phyloP scores from a whole-genome alignment of 1,140 invertebrate genomes.

The Melipona quadrifasciata region DNA sequence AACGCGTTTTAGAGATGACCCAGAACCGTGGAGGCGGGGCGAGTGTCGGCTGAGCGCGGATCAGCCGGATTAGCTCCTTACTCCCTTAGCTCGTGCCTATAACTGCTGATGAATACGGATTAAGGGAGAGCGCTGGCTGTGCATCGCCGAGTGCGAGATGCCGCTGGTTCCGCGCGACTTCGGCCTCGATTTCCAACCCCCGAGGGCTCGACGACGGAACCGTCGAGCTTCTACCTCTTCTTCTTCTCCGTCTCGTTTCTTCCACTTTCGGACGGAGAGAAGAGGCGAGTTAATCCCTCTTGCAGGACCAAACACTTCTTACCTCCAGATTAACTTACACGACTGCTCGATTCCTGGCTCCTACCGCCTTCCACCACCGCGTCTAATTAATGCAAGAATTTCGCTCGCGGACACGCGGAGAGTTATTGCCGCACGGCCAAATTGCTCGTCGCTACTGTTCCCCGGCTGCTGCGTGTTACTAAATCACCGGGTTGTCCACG shows the following conservation, averaged over 20 bases:
- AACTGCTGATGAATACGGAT: conserved; percentile 75
- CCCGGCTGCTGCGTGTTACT: conserved; percentile 17
- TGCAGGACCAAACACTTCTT: conserved; percentile 69
- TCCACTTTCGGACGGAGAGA: neutral
- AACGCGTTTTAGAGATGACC: conserved; percentile 65
- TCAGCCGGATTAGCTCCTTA: conserved; percentile 72
- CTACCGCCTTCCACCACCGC: neutral
- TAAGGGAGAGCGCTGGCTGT: conserved; percentile 68
- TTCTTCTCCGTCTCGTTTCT: neutral
- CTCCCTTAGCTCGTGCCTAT: conserved; percentile 67
- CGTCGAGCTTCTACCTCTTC: conserved; percentile 14
- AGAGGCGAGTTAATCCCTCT: conserved; percentile 62
- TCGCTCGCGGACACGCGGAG: conserved; percentile 16
- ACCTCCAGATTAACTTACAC: conserved; percentile 62
- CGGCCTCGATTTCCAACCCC: conserved; percentile 49
- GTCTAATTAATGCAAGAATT: conserved; percentile 53
- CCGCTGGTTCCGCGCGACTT: conserved; percentile 53
- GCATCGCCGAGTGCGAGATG: conserved; percentile 62
- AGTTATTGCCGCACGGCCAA: conserved; percentile 22
- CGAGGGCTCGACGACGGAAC: neutral
- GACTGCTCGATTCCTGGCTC: conserved; percentile 33
- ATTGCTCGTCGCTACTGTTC: conserved; percentile 29
- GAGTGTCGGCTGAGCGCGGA: conserved; percentile 68
- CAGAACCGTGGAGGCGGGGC: conserved; percentile 61
- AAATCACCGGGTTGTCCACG: neutral